phyloP scores from a whole-genome alignment of 2,113 vertebrate species.

The Gallinago paraguaiae region DNA sequence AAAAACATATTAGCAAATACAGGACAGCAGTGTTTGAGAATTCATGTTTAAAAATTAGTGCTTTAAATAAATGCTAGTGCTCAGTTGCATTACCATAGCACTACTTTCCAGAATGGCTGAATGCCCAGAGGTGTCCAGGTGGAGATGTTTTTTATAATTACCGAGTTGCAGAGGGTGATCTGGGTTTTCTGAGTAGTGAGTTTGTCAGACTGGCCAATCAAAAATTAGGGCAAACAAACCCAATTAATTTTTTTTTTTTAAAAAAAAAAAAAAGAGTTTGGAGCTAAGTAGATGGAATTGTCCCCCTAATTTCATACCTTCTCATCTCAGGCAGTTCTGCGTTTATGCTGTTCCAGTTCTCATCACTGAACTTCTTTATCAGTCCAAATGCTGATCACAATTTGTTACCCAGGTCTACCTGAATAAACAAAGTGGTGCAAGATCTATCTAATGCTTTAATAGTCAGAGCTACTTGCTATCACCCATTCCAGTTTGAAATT shows the following conservation, averaged over 20 bases:
- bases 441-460: neutral
- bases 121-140: neutral
- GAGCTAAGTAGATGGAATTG: neutral
- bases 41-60: neutral
- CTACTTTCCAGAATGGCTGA: neutral
- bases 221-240: neutral
- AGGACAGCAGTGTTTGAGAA: neutral
- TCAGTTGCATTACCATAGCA: neutral
- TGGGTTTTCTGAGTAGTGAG: neutral
- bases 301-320: neutral
- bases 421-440: neutral
- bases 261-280: neutral
- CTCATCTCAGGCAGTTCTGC: neutral
- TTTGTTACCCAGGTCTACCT: neutral
- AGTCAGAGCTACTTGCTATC: neutral
- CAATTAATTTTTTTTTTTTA: neutral
- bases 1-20: neutral
- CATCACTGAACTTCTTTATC: neutral
- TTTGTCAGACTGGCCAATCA: neutral
- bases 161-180: neutral
- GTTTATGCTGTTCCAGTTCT: neutral
- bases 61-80: neutral
- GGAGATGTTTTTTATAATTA: neutral
- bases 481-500: neutral
- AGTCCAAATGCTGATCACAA: neutral